These are phyloP conservation scores for Megalops cyprinoides DNA, from an alignment of 2,797 vertebrate genomes.

Conservation along the genomic window DNA sequence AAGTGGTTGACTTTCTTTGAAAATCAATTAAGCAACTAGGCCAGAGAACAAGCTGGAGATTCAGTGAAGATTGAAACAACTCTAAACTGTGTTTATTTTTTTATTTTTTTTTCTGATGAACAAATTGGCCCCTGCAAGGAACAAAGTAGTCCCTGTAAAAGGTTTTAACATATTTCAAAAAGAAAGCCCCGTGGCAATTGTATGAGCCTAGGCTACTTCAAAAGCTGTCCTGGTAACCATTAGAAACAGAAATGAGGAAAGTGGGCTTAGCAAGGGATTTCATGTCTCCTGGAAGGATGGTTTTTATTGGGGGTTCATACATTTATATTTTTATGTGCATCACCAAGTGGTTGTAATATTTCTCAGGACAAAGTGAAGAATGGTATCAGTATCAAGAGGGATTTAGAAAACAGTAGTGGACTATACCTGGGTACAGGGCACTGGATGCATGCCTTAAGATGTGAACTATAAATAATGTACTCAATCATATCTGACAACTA, in stretches of 20 bases:
- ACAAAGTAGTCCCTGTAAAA: not conserved
- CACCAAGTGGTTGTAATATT: not conserved
- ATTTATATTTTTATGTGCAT: conserved; percentile 2
- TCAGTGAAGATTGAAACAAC: not conserved
- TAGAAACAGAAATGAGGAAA: not conserved
- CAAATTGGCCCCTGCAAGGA: not conserved
- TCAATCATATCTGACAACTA: too few species aligned
- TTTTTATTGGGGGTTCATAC: too few species aligned
- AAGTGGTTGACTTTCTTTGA: not conserved
- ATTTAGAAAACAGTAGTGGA: too few species aligned
- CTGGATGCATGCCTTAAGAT: too few species aligned
- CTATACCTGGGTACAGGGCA: too few species aligned
- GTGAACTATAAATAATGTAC: too few species aligned
- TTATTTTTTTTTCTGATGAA: not conserved
- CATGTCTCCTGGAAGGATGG: too few species aligned
- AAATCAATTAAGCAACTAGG: not conserved
- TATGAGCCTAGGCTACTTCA: too few species aligned
- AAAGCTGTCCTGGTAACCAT: not conserved
- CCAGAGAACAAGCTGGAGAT: too few species aligned
- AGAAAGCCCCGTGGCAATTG: not conserved
- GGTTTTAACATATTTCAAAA: not conserved
- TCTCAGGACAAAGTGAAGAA: not conserved
- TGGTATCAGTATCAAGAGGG: not conserved
- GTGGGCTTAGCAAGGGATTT: too few species aligned
- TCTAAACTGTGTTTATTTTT: not conserved